Evolutionary conservation across 1,140 invertebrate genomes (phyloP).

Genomic region (Pararge aegeria): DNA sequence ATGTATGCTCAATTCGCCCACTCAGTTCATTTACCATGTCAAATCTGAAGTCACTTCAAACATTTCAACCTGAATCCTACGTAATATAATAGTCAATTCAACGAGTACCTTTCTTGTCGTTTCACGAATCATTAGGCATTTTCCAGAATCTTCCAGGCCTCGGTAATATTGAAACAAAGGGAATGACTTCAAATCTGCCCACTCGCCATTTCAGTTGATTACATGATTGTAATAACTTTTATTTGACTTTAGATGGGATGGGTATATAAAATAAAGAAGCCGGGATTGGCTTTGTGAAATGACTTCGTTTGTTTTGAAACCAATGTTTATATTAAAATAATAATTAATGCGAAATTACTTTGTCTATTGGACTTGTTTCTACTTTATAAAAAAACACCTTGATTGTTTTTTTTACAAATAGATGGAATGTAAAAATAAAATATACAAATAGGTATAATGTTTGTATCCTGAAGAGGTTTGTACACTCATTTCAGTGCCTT

Average conservation of each 20-base stretch:
- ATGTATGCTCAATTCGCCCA: not conserved
- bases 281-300: not conserved
- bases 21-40: not conserved
- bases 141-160: not conserved
- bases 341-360: too few relatives aligned
- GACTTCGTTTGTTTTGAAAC: not conserved
- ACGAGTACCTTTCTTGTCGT: conserved; percentile 2
- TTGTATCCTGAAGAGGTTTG: too few relatives aligned
- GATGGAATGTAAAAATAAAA: too few relatives aligned
- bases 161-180: conserved; percentile 1
- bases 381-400: too few relatives aligned
- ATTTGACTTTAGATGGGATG: not conserved
- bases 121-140: conserved; percentile 8
- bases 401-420: too few relatives aligned
- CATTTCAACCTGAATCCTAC: not conserved
- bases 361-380: too few relatives aligned
- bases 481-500: too few relatives aligned
- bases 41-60: not conserved
- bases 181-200: not conserved
- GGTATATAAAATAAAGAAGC: not conserved
- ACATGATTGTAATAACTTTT: not conserved
- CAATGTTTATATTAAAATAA: too few relatives aligned
- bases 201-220: not conserved
- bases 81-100: conserved; percentile 1
- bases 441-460: too few relatives aligned